Evolutionary conservation across 2,888 invertebrate genomes (phyloP).

Genomic region (Helobdella robusta): DNA sequence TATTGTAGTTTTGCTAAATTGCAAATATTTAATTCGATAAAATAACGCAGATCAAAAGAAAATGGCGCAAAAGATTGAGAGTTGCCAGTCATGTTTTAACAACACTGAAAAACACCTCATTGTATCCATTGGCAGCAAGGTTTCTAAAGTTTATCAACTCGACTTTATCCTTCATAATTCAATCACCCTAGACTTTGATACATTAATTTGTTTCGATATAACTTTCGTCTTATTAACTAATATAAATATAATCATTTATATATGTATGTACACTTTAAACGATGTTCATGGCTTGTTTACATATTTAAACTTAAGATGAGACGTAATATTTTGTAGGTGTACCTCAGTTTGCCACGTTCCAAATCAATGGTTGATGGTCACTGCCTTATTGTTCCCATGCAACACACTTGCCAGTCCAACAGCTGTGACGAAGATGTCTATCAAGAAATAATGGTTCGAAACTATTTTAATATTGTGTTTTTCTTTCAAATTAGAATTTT

Average conservation of each 20-base stretch:
- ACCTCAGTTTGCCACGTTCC: slow-evolving; percentile 69
- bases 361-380: slow-evolving; percentile 75
- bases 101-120: slow-evolving; percentile 65
- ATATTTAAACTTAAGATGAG: no score
- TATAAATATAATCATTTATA: no score
- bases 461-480: not conserved
- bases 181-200: no score
- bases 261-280: not conserved
- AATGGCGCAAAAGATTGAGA: slow-evolving; percentile 63
- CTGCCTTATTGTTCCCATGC: slow-evolving; percentile 71
- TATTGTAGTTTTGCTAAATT: no score
- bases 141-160: no score
- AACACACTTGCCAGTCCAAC: slow-evolving; percentile 70
- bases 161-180: no score
- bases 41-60: slow-evolving; percentile 60
- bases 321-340: slow-evolving; percentile 51
- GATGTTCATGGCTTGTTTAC: not conserved
- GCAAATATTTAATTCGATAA: no score
- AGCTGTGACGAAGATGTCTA: slow-evolving; percentile 87
- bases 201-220: no score
- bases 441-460: slow-evolving; percentile 67
- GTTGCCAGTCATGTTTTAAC: slow-evolving; percentile 73
- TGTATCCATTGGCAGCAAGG: slow-evolving; percentile 35
- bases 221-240: no score
- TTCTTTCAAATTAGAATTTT: not conserved